Conservation (phyloP, 2,113 vertebrate genomes). For the Triplophysa tibetana region DNA sequence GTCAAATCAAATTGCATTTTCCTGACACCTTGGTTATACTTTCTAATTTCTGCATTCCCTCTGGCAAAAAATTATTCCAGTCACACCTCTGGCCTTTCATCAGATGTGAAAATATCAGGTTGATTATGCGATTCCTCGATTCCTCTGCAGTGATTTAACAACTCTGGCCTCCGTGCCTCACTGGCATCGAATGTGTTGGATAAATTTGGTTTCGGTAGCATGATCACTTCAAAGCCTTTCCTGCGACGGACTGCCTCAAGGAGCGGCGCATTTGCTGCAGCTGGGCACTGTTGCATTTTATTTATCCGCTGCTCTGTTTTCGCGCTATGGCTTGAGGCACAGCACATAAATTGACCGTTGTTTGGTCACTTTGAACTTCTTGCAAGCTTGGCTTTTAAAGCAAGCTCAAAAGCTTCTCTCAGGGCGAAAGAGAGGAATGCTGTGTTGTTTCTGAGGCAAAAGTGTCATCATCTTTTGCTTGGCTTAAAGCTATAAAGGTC, state of each 20-base stretch:
- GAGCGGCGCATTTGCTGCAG: slow-evolving; percentile 23
- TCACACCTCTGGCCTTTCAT: slow-evolving; percentile 12
- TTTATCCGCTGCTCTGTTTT: slow-evolving; percentile 14
- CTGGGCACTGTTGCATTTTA: slow-evolving; percentile 22
- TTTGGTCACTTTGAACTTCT: slow-evolving; percentile 36
- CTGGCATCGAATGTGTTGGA: neutral
- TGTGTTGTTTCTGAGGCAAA: neutral
- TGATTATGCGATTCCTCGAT: slow-evolving; percentile 12
- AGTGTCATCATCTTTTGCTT: slow-evolving; percentile 8
- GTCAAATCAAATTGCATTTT: slow-evolving; percentile 11
- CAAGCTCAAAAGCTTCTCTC: neutral
- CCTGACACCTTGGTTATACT: neutral
- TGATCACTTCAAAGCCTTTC: slow-evolving; percentile 20
- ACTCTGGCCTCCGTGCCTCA: neutral
- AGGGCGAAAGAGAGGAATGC: neutral
- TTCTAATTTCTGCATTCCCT: neutral
- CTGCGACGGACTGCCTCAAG: neutral
- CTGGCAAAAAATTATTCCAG: slow-evolving; percentile 3
- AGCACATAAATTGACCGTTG: neutral
- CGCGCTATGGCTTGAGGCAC: neutral
- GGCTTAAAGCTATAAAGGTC: neutral
- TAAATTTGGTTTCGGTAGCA: neutral
- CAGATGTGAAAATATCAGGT: slow-evolving; percentile 28
- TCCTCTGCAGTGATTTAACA: neutral
- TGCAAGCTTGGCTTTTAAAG: slow-evolving; percentile 15